Base-by-base conservation (phyloP, 2,797 vertebrate species). In the Lerista edwardsae region DNA sequence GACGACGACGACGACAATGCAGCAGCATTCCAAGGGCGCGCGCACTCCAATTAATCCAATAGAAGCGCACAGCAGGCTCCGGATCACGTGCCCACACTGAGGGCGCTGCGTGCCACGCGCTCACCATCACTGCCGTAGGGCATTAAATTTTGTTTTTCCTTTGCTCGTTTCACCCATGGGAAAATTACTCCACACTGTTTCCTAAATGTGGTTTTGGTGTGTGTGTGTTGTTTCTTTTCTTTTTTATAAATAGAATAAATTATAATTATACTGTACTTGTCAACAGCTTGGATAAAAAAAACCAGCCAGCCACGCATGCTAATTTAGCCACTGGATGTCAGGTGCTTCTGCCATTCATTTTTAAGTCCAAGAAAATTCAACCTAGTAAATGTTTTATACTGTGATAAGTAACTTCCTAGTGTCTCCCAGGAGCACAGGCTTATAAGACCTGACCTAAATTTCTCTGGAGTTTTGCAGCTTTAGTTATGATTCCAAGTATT, bases 361-460 rank as follows among this genome's bases (percentile, higher is more conserved):
- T 59, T 83, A 84, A 68, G 1, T n/a, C 10, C 84, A 51, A 62
- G 75, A 36, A 88, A 75, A 29, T 44, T 9, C 79, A 25, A 82
- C 23, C 59, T 27, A 47, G 4, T 71, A 69, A 75, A 23, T 29
- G 41, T 14, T n/a, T 82, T 82, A 19, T 85, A 47, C 8, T 0
- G 36, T 0, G 0, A 68, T 25, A 83, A 74, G 73, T 4, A 59
- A 4, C 29, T 0, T 41, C 51, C 29, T 72, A 81, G 29, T 31
- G 86, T 41, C 73, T 89, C 83, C 68, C 82, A 90, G 51, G 25
- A 77, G 57, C 86, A 7, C 86, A 80, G 84, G 67, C 80, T 51
- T 79, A 39, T 25, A 72, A 68, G 75, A 85, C 62, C 41, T 88
- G 82, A 90, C 81, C 77, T 88, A 27, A 83, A 36, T 91, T 89